phyloP scores from a whole-genome alignment of 2,113 vertebrate species.

The Leuciscus idus region DNA sequence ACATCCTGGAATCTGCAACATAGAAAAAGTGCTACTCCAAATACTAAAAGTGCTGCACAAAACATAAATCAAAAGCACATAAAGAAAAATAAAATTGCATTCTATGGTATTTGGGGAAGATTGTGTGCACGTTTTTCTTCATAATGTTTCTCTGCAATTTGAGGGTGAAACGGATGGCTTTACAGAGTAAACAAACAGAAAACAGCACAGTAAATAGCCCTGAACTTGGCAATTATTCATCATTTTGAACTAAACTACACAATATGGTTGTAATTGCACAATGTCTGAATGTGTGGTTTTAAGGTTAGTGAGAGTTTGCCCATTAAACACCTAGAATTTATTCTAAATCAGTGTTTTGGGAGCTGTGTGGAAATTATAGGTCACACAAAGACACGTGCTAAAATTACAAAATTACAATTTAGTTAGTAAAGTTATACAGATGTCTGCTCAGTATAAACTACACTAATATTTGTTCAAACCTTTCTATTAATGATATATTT shows the following conservation, averaged over 20 bases:
- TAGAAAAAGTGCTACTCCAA: neutral
- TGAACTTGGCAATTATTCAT: neutral
- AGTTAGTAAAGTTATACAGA: neutral
- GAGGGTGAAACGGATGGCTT: neutral
- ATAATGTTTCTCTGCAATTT: neutral
- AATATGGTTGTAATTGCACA: neutral
- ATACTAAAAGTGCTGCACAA: neutral
- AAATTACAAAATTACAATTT: neutral
- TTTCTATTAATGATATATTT: no score
- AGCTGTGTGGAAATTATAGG: neutral
- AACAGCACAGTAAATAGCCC: slow-evolving; percentile 1
- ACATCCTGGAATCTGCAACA: slow-evolving; percentile 1
- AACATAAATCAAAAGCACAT: neutral
- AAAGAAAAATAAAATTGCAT: neutral
- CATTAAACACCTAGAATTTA: neutral
- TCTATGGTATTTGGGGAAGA: neutral
- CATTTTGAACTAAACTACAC: neutral
- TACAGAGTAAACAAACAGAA: neutral
- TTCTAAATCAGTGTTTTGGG: neutral
- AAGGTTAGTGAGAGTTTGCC: neutral
- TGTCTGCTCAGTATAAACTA: neutral
- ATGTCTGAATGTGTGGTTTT: neutral
- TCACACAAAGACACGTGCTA: neutral
- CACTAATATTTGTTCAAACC: no score
- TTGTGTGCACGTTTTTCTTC: neutral